Evolutionary conservation across 2,113 vertebrate species (phyloP).

Genomic region (Cynocephalus volans): DNA sequence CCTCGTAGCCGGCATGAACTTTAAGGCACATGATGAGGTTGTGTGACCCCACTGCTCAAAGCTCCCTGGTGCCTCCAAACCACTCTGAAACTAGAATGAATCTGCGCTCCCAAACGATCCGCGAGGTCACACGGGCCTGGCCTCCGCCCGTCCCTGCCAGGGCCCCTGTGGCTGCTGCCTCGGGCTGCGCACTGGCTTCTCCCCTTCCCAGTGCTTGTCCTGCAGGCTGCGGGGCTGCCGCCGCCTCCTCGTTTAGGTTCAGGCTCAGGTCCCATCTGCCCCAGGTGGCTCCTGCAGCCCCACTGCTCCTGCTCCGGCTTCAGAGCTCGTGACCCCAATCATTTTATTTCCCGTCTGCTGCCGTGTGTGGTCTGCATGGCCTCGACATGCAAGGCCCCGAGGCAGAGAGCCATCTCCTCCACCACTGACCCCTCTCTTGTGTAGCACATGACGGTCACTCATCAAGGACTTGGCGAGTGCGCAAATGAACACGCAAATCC

Average conservation of each 20-base stretch:
- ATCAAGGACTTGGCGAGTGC: background rate
- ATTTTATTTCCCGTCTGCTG: background rate
- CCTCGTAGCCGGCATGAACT: background rate
- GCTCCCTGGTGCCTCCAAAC: too few species aligned
- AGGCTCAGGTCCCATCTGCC: rapidly evolving
- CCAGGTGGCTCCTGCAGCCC: too few species aligned
- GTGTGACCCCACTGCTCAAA: rapidly evolving
- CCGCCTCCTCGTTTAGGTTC: background rate
- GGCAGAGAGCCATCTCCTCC: background rate
- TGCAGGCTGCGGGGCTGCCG: background rate
- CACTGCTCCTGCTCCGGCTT: background rate
- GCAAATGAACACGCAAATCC: background rate
- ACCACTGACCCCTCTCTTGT: background rate
- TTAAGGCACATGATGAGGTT: background rate
- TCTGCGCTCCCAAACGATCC: background rate
- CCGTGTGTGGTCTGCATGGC: background rate
- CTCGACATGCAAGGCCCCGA: background rate
- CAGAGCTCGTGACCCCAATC: rapidly evolving
- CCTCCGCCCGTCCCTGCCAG: background rate
- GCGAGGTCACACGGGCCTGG: background rate
- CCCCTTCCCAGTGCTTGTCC: background rate
- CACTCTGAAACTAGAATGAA: background rate
- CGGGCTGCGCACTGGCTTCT: background rate
- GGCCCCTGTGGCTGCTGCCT: background rate
- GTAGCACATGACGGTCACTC: background rate